These are phyloP conservation scores for Myotis lucifugus DNA, from an alignment of 2,113 vertebrate species.

Conservation along the genomic window DNA sequence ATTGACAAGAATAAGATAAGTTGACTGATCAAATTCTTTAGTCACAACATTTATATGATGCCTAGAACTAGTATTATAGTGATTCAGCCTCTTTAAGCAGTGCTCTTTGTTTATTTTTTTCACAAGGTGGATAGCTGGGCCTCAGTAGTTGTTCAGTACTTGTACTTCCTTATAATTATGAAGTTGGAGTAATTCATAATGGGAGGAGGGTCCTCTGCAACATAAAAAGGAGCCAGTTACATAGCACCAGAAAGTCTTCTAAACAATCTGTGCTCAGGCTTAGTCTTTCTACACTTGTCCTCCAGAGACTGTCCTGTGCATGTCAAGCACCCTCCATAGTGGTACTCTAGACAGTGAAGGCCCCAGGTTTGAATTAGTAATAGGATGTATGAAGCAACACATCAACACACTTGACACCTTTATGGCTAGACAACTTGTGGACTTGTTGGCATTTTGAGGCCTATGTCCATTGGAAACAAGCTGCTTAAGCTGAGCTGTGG, in stretches of 20 bases:
- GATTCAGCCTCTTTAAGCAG: not conserved
- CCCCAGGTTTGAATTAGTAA: not conserved
- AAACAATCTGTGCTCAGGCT: slow-evolving; percentile 5
- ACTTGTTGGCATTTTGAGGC: not conserved
- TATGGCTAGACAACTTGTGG: not conserved
- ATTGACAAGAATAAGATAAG: not conserved
- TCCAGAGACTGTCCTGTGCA: not conserved
- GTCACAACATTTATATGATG: not conserved
- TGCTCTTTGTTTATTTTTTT: not conserved
- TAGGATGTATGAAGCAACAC: not conserved
- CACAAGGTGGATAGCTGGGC: not conserved
- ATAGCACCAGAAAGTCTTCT: not conserved
- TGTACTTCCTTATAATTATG: slow-evolving; percentile 6
- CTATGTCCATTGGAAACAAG: not conserved
- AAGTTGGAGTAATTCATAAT: slow-evolving; percentile 23
- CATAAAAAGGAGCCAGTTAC: slow-evolving; percentile 39
- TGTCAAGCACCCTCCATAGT: slow-evolving; percentile 16
- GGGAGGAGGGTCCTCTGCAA: not conserved
- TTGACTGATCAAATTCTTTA: not conserved
- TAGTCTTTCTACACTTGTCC: not conserved
- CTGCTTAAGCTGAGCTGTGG: not conserved
- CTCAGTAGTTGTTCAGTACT: not conserved
- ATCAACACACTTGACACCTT: not conserved
- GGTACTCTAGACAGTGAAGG: not conserved
- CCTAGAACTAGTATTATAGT: slow-evolving; percentile 47